These are phyloP conservation scores for Drosophila robusta DNA, from an alignment of 2,888 invertebrate species.

Conservation along the genomic window DNA sequence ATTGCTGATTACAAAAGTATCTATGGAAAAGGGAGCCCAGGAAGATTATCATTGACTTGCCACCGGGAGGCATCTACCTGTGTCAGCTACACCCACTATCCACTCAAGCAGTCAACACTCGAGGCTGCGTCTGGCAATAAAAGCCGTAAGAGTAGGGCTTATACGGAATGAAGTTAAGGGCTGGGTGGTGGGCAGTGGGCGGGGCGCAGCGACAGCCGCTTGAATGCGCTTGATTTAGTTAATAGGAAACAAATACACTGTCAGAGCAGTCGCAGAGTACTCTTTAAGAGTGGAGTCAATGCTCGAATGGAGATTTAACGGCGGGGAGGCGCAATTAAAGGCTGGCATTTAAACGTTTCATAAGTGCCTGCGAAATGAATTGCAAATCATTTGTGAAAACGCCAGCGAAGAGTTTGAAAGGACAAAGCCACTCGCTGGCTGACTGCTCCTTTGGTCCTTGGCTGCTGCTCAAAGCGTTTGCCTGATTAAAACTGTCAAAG, in stretches of 20 bases:
- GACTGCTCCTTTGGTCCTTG: conserved; percentile 29
- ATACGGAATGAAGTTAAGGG: not conserved
- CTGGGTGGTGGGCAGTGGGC: too few relatives aligned
- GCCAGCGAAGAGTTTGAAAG: conserved; percentile 33
- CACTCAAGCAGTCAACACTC: conserved; percentile 64
- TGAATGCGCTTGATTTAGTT: conserved; percentile 71
- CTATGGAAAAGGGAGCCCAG: conserved; percentile 47
- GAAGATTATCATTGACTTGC: conserved; percentile 61
- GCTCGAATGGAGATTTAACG: conserved; percentile 29
- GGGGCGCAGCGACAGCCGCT: conserved; percentile 37
- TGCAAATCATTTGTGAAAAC: conserved; percentile 70
- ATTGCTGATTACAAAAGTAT: conserved; percentile 67
- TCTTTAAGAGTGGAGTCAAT: conserved; percentile 42
- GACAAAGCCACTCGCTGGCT: conserved; percentile 25
- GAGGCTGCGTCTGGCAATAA: conserved; percentile 57
- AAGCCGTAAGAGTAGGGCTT: conserved; percentile 50
- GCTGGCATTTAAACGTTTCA: conserved; percentile 70
- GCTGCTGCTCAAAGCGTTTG: conserved; percentile 58
- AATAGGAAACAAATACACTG: conserved; percentile 67
- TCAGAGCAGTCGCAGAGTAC: conserved; percentile 6
- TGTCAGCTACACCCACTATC: conserved; percentile 26
- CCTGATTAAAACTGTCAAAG: conserved; percentile 72
- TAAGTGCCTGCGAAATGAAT: conserved; percentile 69
- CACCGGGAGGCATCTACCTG: conserved; percentile 55
- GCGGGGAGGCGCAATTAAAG: conserved; percentile 63